Percentiles rank a stretch among this genome's conserved stretches.
Evolutionary conservation across 2,797 vertebrate species (phyloP).

Genomic region (Acestrorhynchus altus): DNA sequence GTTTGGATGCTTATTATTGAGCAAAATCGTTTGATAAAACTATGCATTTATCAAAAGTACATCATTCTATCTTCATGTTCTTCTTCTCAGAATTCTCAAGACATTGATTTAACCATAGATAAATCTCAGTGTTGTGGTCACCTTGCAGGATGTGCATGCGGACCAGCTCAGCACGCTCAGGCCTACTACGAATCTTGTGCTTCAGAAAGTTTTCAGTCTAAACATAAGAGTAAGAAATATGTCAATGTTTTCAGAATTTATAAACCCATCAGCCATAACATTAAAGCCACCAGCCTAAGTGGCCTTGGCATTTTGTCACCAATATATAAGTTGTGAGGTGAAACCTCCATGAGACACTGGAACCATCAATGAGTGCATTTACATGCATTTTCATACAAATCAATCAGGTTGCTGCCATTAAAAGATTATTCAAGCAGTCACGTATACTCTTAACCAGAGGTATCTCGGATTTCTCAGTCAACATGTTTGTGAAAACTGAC

Average conservation of each 20-base stretch:
- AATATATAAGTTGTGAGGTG: too few species aligned
- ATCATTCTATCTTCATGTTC: background rate
- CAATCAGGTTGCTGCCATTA: too few species aligned
- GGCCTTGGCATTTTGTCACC: too few species aligned
- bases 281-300: too few species aligned
- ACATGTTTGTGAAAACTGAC: too few species aligned
- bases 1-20: background rate
- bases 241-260: background rate
- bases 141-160: slow-evolving; percentile 98
- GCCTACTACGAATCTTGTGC: slow-evolving; percentile 95
- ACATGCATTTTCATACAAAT: too few species aligned
- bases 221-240: background rate
- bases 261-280: background rate
- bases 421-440: too few species aligned
- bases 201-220: slow-evolving; percentile 97
- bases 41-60: background rate
- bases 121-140: slow-evolving; percentile 61
- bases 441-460: too few species aligned
- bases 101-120: slow-evolving; percentile 30
- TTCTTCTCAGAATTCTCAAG: slow-evolving; percentile 36
- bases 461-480: too few species aligned
- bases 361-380: too few species aligned
- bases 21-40: background rate
- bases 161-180: slow-evolving; percentile 91
- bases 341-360: too few species aligned